Conservation (phyloP, 2,888 invertebrate species). For the Lithophane semibrunnea region DNA sequence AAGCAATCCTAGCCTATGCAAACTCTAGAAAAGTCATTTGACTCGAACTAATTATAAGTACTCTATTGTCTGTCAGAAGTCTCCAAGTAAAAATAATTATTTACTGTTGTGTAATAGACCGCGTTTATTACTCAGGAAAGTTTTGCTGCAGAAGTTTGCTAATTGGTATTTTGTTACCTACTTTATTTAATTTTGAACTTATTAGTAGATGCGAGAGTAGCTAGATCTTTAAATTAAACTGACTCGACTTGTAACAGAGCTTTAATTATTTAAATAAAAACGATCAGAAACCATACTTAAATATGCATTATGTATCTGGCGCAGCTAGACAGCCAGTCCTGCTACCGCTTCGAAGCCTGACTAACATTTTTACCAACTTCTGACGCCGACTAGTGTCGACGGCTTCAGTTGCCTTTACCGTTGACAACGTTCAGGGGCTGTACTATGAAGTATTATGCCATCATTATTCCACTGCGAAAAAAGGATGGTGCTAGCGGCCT, state of each 20-base stretch:
- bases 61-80: conserved; percentile 43
- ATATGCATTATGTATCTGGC: background rate
- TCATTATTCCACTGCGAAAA: too few relatives aligned
- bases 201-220: background rate
- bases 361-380: too few relatives aligned
- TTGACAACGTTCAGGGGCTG: background rate
- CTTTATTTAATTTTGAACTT: conserved; percentile 15
- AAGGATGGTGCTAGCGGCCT: too few relatives aligned
- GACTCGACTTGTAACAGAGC: background rate
- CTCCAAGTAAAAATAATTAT: conserved; percentile 33
- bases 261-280: background rate
- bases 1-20: conserved; percentile 44
- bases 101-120: conserved; percentile 27
- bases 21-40: conserved; percentile 62
- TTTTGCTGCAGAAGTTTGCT: conserved; percentile 23
- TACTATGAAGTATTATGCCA: too few relatives aligned
- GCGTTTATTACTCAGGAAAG: conserved; percentile 11
- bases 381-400: background rate
- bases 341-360: background rate
- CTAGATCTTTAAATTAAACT: background rate
- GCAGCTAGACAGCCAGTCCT: background rate
- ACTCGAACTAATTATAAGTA: conserved; percentile 56
- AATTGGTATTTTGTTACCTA: conserved; percentile 17
- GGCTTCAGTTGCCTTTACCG: background rate
- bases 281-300: background rate